phyloP scores from a whole-genome alignment of 2,888 invertebrate genomes.

The Chesias legatella region DNA sequence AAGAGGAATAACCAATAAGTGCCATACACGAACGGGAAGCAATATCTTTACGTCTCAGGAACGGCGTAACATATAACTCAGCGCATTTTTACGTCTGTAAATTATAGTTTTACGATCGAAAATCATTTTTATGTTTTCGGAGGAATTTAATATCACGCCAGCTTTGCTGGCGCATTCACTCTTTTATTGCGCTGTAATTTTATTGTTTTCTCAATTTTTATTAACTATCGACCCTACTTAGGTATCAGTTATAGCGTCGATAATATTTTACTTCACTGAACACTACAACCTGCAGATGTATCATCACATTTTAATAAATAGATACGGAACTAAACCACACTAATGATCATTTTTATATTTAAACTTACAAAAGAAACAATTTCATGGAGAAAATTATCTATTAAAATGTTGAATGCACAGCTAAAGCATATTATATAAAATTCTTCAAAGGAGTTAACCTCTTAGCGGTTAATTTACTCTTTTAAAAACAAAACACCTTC shows the following conservation, averaged over 20 bases:
- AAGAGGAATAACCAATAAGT: constrained; percentile 26
- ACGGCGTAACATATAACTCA: constrained; percentile 67
- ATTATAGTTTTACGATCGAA: constrained; percentile 81
- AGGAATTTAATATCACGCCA: constrained; percentile 79
- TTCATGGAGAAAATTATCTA: constrained; percentile 48
- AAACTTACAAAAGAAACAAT: constrained; percentile 46
- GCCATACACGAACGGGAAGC: constrained; percentile 24
- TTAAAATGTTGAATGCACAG: constrained; percentile 52
- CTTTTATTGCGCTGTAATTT: constrained; percentile 79
- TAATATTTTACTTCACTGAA: constrained; percentile 46
- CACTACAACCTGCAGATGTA: constrained; percentile 11
- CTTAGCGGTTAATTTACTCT: constrained; percentile 62
- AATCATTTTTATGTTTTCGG: constrained; percentile 80
- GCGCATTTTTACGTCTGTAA: constrained; percentile 80
- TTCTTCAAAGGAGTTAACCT: constrained; percentile 62
- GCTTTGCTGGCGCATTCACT: constrained; percentile 75
- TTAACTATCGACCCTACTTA: constrained; percentile 77
- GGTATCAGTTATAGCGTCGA: constrained; percentile 53
- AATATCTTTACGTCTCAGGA: constrained; percentile 46
- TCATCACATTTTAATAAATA: constrained; percentile 24
- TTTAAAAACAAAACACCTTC: constrained; percentile 46
- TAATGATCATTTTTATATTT: constrained; percentile 12
- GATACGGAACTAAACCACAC: constrained; percentile 2
- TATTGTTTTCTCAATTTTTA: constrained; percentile 81
- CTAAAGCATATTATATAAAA: constrained; percentile 49